Base-by-base conservation (phyloP, 2,113 vertebrate species). In the Nothocercus julius region DNA sequence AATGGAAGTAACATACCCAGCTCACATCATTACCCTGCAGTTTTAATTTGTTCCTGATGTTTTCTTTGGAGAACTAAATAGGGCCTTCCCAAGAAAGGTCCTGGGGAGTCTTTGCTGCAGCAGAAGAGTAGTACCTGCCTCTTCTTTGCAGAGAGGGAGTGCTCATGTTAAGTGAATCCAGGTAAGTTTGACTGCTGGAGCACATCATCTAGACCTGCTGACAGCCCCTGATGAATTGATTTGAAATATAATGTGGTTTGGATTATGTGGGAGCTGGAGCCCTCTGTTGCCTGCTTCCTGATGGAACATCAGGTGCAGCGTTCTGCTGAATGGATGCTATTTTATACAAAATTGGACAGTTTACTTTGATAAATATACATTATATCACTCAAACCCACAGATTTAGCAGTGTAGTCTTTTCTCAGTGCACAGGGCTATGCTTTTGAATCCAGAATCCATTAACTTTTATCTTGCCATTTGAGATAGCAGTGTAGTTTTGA, bases 11-110 rank as follows among this genome's bases (percentile, higher is more conserved):
- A 94, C 87, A 64, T 47, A 21, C 47, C 68, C 67, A 73, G 76
- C 27, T 86, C 83, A 85, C 76, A 87, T 96, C 69, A 93, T 92
- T 95, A 90, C 53, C 47, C 80, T 56, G 59, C 87, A 79, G 24
- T 66, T 90, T 82, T 82, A 79, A 66, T 81, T 89, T 94, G 86
- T 82, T 93, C 88, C 72, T 72, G 42, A n/a, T 94, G 84, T 93
- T 96, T 95, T 74, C 93, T 80, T 94, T 88, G 87, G 76, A 96
- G 95, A 82, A 58, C 73, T 85, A 81, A 75, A 94, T 94, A 79
- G 87, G 53, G 67, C 45, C 59, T 47, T 78, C 69, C 74, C 66
- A 93, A 93, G 94, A 61, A 56, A 90, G 83, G 62, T 13, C 13
- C 22, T 66, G 59, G 44, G 83, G 30, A 69, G 72, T 72, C 34